These are phyloP conservation scores for Aurelia coerulea DNA, from an alignment of 30 jellyfish, hydroid and myxozoan genomes.

Conservation along the genomic window DNA sequence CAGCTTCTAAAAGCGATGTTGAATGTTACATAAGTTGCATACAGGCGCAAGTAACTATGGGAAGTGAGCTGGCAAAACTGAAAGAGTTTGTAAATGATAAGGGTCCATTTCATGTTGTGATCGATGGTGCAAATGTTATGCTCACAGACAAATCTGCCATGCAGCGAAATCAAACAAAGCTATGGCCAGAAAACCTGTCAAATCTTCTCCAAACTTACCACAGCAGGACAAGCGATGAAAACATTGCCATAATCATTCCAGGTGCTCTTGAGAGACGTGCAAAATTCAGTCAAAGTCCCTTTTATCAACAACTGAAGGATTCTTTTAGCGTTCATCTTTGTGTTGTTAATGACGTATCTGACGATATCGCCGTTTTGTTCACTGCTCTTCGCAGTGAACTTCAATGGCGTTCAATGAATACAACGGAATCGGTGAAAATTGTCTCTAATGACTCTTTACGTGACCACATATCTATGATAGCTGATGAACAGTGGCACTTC, in stretches of 20 bases:
- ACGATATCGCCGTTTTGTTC: slow-evolving; percentile 37
- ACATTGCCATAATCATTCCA: slow-evolving; percentile 12
- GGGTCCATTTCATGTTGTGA: slow-evolving; percentile 60
- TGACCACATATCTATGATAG: slow-evolving; percentile 34
- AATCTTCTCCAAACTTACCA: neutral
- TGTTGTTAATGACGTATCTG: neutral
- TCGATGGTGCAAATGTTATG: slow-evolving; percentile 73
- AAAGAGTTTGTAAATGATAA: neutral
- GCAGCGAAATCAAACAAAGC: neutral
- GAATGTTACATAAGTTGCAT: neutral
- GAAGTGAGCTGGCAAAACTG: neutral
- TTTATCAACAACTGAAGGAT: neutral
- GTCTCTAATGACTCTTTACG: slow-evolving; percentile 61
- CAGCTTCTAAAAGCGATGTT: neutral
- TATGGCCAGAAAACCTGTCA: slow-evolving; percentile 4
- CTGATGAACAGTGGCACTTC: slow-evolving; percentile 43
- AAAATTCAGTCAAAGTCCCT: slow-evolving; percentile 12
- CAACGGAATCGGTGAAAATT: slow-evolving; percentile 7
- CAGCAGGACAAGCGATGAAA: neutral
- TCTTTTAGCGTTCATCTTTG: neutral
- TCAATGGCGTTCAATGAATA: neutral
- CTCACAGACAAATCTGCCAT: slow-evolving; percentile 1
- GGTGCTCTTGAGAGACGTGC: slow-evolving; percentile 25
- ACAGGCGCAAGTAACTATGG: neutral
- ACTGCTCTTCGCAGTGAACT: slow-evolving; percentile 30